Conservation (phyloP, 2,113 vertebrate genomes). For the Crotalus viridis region DNA sequence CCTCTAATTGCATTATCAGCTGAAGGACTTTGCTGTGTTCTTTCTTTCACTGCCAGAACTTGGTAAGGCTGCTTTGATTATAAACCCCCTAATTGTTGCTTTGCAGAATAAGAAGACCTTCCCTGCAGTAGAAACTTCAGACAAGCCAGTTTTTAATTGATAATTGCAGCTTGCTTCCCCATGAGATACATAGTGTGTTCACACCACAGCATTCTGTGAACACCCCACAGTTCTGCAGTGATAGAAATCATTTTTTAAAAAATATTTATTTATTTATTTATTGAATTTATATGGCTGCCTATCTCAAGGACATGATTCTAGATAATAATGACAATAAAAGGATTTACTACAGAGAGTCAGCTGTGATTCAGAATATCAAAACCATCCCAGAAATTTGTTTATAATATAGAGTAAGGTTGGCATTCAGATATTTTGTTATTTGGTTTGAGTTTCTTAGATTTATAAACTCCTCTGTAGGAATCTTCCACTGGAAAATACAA, state of each 20-base stretch:
- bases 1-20: slow-evolving; percentile 23
- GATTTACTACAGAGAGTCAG: background rate
- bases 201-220: background rate
- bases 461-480: background rate
- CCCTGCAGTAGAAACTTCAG: background rate
- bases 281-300: background rate
- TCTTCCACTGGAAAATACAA: background rate
- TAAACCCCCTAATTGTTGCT: background rate
- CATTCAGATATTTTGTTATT: background rate
- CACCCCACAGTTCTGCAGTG: background rate
- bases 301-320: background rate
- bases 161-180: background rate
- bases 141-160: background rate
- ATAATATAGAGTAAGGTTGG: background rate
- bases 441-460: background rate
- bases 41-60: background rate
- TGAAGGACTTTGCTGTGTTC: slow-evolving; percentile 1
- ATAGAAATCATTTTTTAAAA: background rate
- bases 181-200: background rate
- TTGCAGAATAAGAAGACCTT: background rate
- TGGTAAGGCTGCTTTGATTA: background rate
- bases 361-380: background rate
- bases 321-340: background rate
- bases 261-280: background rate
- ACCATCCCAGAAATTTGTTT: no score